phyloP scores from a whole-genome alignment of 2,888 invertebrate species.

The Dione juno region DNA sequence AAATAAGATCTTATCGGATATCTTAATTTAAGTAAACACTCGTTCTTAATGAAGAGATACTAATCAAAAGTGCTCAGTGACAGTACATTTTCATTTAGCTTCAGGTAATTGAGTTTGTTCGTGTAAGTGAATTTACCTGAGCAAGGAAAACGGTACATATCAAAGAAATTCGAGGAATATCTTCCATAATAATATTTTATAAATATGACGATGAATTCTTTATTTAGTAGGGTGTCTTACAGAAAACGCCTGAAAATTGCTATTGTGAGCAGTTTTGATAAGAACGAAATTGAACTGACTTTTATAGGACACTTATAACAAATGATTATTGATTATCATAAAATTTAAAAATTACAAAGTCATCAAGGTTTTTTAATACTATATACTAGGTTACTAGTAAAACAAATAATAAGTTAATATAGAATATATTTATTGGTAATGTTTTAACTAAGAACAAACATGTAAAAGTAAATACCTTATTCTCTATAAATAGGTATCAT shows the following conservation, averaged over 20 bases:
- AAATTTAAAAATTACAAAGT: too few species aligned
- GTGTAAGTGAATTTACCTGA: conserved; percentile 45
- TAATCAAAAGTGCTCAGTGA: conserved; percentile 58
- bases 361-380: too few species aligned
- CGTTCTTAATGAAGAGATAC: conserved; percentile 68
- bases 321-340: too few species aligned
- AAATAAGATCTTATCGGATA: conserved; percentile 46
- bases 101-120: conserved; percentile 48
- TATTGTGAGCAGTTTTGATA: too few species aligned
- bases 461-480: not conserved
- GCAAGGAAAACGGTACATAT: conserved; percentile 24
- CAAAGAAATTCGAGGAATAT: conserved; percentile 34
- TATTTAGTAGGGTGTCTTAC: not conserved
- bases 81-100: conserved; percentile 50
- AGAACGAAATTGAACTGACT: too few species aligned
- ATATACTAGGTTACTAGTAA: too few species aligned
- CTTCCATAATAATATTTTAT: conserved; percentile 18
- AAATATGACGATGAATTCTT: not conserved
- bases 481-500: not conserved
- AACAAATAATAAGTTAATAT: too few species aligned
- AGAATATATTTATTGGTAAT: too few species aligned
- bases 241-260: not conserved
- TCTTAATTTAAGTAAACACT: conserved; percentile 79
- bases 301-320: too few species aligned
- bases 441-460: too few species aligned